Percentiles rank a stretch among this genome's conserved stretches.
Conservation (phyloP, 2,888 invertebrate genomes). For the Gastracanthus pulcherrimus region DNA sequence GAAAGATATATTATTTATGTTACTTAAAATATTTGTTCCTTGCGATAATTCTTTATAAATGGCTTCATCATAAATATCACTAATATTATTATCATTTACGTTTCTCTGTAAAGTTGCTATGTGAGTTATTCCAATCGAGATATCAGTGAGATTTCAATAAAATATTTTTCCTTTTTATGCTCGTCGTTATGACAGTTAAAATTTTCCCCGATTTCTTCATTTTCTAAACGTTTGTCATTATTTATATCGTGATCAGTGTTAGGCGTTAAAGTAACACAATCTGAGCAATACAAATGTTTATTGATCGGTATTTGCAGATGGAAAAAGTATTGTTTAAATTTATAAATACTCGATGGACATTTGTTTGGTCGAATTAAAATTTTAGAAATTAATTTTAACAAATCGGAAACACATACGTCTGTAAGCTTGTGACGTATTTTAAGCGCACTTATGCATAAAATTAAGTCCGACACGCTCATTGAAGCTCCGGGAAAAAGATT, state of each 20-base stretch:
- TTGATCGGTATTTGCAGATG: background rate
- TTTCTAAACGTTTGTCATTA: background rate
- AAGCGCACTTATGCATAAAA: background rate
- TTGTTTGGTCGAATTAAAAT: background rate
- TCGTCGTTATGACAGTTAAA: background rate
- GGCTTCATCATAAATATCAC: conserved; percentile 5
- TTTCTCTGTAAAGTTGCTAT: background rate
- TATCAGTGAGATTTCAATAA: conserved; percentile 20
- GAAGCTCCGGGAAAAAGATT: background rate
- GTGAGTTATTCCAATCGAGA: background rate
- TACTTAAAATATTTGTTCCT: conserved; percentile 1
- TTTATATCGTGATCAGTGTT: background rate
- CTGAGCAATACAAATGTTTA: conserved; percentile 7
- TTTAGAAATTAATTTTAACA: background rate
- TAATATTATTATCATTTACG: background rate
- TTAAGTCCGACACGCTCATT: background rate
- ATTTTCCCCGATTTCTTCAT: background rate
- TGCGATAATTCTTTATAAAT: conserved; percentile 18
- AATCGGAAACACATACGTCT: background rate
- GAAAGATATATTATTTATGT: conserved; percentile 1
- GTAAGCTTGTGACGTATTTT: background rate
- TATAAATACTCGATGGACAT: background rate
- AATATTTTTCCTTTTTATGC: conserved; percentile 7
- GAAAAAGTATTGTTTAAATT: conserved; percentile 8
- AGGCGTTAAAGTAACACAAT: too few relatives aligned